Percentiles rank a stretch among this genome's conserved stretches.
Conservation (phyloP, 2,888 invertebrate species). For the Didymodactylos carnosus region DNA sequence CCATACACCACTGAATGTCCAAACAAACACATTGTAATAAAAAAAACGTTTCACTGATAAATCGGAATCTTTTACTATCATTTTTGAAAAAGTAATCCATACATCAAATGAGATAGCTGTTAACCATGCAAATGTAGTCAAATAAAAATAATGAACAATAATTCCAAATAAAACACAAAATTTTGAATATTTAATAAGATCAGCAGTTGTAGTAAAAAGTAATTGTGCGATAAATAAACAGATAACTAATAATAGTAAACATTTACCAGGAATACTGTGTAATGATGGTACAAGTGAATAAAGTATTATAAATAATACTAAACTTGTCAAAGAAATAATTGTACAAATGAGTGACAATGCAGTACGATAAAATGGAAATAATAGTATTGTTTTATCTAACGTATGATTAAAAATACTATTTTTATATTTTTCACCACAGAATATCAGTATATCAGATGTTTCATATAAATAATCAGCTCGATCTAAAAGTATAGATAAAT, state of each 20-base stretch:
- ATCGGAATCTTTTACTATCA: not conserved
- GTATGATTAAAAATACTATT: too few species aligned
- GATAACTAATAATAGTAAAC: not conserved
- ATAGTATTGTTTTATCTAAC: too few species aligned
- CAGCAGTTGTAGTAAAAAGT: not conserved
- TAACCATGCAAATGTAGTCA: not conserved
- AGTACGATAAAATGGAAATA: not conserved
- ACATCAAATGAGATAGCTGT: not conserved
- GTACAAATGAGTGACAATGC: not conserved
- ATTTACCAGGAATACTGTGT: not conserved
- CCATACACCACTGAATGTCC: not conserved
- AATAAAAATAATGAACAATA: not conserved
- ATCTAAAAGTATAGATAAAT: not conserved
- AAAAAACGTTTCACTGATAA: not conserved
- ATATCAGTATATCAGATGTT: not conserved
- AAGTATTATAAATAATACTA: not conserved
- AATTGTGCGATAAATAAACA: not conserved
- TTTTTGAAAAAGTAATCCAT: not conserved
- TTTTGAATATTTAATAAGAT: not conserved
- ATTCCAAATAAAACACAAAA: not conserved
- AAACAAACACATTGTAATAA: not conserved
- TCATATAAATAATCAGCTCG: not conserved
- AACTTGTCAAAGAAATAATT: not conserved
- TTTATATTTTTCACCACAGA: not conserved
- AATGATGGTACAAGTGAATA: not conserved